Evolutionary conservation across 1,140 invertebrate genomes (phyloP), one percentile per base, ranked within the genome.

Genomic region (Rhopalosiphum maidis): DNA sequence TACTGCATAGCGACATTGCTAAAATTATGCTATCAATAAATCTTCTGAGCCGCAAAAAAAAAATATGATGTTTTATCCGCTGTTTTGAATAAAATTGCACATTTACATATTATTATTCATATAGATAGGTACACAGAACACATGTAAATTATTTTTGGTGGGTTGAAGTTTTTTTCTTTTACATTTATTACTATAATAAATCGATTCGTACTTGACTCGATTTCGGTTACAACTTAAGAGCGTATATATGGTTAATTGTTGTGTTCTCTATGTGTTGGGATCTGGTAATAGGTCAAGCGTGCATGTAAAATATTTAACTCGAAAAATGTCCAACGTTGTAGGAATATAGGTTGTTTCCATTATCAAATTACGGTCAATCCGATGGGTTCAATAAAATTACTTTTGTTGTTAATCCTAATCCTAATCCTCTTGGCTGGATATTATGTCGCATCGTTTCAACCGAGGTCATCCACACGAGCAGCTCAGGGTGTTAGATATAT

Each of bases 21-120:
- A 68, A 90, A 90, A 90, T 90, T 90, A 68, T 46, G 68, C 25
- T 43, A 43, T 90, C 89, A n/a, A 68, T 90, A 90, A 90, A 90
- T 90, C 89, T 90, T 60, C 35, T 1, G 30, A n/a, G 37, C 25
- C 6, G 37, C 15, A 60, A 60, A 41, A 60, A 41, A 41, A 60
- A 90, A 43, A 68, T 43, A 77, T n/a, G 60, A n/a, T 77, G 9
- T 41, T 37, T 11, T 25, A 55, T 55, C 22, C 23, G 88, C 37
- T 54, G 35, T 89, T 89, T 89, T 51, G 7, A 37, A 55, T 54
- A 35, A 11, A 55, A 55, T 55, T 4, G 22, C 21, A 15, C 30
- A 22, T 89, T 89, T 41, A 89, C 35, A 55, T 89, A 55, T 77
- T 77, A 35, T 15, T 68, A 68, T 89, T 37, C 23, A 25, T 23